Evolutionary conservation across 2,888 invertebrate species (phyloP).

Genomic region (Mesopsocus fuscifrons): DNA sequence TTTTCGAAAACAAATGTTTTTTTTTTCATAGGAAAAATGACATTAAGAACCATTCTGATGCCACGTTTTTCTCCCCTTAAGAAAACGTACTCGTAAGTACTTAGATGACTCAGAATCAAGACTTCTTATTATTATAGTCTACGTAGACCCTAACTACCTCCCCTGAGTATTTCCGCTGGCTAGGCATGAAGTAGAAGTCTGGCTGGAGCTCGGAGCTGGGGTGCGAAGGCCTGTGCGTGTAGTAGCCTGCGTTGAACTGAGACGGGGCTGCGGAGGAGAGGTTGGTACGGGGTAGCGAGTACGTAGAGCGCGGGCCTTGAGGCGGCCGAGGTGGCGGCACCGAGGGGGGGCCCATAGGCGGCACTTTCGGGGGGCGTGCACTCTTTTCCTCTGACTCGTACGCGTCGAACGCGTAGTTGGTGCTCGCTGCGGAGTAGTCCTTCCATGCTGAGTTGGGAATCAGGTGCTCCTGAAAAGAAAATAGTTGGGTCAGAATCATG

Average conservation of each 20-base stretch:
- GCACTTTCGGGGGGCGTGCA: neutral
- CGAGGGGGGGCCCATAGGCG: conserved; percentile 13
- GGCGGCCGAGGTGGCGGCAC: conserved; percentile 12
- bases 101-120: no score
- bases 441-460: conserved; percentile 77
- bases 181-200: conserved; percentile 91
- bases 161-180: conserved; percentile 82
- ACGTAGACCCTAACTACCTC: conserved; percentile 73
- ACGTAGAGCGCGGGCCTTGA: conserved; percentile 41
- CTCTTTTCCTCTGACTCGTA: conserved; percentile 64
- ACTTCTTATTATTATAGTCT: conserved; percentile 59
- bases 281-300: conserved; percentile 58
- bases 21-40: no score
- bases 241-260: conserved; percentile 19
- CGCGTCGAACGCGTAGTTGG: conserved; percentile 79
- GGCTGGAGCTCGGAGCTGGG: conserved; percentile 37
- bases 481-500: no score
- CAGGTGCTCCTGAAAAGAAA: conserved; percentile 47
- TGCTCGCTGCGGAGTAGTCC: conserved; percentile 64
- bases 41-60: no score
- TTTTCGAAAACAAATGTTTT: no score
- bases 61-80: no score
- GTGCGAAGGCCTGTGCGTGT: conserved; percentile 23
- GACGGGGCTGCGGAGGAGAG: conserved; percentile 26
- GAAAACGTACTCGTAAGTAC: no score